Conservation (phyloP, 2,113 vertebrate species). For the Seriola dumerili region DNA sequence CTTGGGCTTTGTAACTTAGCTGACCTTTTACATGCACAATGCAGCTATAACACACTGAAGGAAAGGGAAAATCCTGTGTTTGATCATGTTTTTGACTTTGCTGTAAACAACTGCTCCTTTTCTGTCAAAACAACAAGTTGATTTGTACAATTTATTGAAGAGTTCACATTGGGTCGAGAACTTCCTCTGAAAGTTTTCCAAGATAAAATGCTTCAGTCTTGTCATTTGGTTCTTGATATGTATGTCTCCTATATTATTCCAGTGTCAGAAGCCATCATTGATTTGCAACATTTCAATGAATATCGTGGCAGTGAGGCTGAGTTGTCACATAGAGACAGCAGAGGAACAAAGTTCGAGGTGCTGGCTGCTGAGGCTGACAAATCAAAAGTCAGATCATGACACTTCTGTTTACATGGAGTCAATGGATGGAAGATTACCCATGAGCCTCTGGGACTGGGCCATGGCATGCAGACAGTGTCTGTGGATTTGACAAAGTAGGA, state of each 20-base stretch:
- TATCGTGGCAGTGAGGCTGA: constrained; percentile 21
- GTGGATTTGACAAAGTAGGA: constrained; percentile 57
- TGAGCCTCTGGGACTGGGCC: constrained; percentile 51
- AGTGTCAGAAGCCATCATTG: not conserved
- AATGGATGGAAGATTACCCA: constrained; percentile 63
- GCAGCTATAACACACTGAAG: no score
- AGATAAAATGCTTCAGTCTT: no score
- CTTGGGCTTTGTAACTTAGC: no score
- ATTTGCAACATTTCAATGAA: constrained; percentile 1
- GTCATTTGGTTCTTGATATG: no score
- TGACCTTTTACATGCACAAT: no score
- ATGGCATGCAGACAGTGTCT: constrained; percentile 22
- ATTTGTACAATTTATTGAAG: no score
- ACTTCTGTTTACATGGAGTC: constrained; percentile 59
- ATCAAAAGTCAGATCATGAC: constrained; percentile 63
- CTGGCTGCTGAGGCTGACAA: constrained; percentile 30
- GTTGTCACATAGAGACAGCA: not conserved
- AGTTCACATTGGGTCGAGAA: not conserved
- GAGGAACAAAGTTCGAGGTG: not conserved
- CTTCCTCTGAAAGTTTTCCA: no score
- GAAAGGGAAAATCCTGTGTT: no score
- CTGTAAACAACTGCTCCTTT: no score
- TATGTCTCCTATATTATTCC: not conserved
- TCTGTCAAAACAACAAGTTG: no score
- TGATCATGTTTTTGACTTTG: no score